Evolutionary conservation across 2,888 invertebrate species (phyloP).

Genomic region (Polyommatus icarus): DNA sequence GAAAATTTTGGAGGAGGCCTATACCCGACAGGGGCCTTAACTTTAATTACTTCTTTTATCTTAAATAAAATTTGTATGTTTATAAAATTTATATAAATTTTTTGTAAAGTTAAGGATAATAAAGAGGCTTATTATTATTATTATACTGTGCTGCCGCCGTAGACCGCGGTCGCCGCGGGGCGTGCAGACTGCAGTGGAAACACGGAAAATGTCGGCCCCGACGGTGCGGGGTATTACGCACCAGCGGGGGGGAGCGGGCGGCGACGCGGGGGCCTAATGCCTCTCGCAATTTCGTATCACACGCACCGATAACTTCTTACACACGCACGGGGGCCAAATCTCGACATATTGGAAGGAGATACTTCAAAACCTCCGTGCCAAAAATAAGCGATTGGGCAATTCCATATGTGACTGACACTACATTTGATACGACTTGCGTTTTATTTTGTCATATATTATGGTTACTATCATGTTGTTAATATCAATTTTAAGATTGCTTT

Average conservation of each 20-base stretch:
- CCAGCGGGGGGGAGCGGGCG: slow-evolving; percentile 37
- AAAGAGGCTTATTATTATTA: background rate
- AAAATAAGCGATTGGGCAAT: background rate
- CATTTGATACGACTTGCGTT: no score
- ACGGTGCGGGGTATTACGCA: slow-evolving; percentile 41
- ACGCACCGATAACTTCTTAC: slow-evolving; percentile 32
- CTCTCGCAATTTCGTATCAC: slow-evolving; percentile 46
- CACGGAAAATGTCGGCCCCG: slow-evolving; percentile 39
- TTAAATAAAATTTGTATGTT: no score
- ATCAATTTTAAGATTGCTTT: no score
- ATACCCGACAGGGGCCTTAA: no score
- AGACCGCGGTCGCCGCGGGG: slow-evolving; percentile 36
- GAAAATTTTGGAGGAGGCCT: no score
- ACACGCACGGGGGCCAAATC: background rate
- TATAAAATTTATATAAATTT: background rate
- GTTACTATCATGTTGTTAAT: no score
- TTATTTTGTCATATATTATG: no score
- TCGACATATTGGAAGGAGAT: background rate
- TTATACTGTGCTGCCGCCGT: background rate
- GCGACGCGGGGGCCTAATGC: slow-evolving; percentile 39
- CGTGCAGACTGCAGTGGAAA: slow-evolving; percentile 40
- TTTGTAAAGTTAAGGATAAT: background rate
- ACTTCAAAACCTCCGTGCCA: background rate
- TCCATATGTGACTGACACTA: no score
- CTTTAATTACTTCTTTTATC: no score